Percentiles rank a stretch among this genome's conserved stretches.
These are phyloP conservation scores for Myanophis thanlyinensis DNA, from an alignment of 2,113 vertebrate genomes.

Conservation along the genomic window DNA sequence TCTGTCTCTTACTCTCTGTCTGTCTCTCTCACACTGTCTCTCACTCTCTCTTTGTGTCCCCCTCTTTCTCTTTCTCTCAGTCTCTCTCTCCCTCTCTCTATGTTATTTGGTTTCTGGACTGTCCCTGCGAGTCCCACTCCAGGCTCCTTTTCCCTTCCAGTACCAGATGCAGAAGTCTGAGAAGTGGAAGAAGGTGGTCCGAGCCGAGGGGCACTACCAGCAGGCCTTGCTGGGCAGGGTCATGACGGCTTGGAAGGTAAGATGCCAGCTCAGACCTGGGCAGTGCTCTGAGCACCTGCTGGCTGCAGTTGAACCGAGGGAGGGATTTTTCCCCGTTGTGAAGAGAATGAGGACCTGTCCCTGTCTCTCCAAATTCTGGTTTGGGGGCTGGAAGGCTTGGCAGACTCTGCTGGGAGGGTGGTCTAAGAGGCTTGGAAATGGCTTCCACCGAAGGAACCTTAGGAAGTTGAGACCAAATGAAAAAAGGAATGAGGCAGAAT, in stretches of 20 bases:
- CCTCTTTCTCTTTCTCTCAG: too few relatives aligned
- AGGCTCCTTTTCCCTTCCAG: constrained; percentile 15
- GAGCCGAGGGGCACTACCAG: constrained; percentile 63
- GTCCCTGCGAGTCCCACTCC: background rate
- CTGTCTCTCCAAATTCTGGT: background rate
- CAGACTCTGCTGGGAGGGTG: background rate
- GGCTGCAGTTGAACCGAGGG: background rate
- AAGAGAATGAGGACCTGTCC: background rate
- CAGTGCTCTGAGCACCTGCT: background rate
- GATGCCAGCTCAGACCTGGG: background rate
- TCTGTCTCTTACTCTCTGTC: too few relatives aligned
- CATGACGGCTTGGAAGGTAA: constrained; percentile 76
- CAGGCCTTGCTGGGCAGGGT: constrained; percentile 59
- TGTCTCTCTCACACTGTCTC: too few relatives aligned
- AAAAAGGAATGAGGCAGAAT: background rate
- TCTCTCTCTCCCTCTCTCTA: accelerated
- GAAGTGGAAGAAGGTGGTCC: constrained; percentile 65
- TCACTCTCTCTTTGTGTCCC: too few relatives aligned
- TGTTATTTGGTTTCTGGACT: background rate
- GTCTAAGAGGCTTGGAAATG: background rate
- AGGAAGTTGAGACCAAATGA: background rate
- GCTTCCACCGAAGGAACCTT: background rate
- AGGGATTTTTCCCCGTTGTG: background rate
- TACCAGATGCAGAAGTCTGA: constrained; percentile 45
- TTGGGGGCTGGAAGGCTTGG: background rate